Evolutionary conservation across 1,140 invertebrate genomes (phyloP), one percentile per base, ranked within the genome.

Genomic region (Gryon sp.): DNA sequence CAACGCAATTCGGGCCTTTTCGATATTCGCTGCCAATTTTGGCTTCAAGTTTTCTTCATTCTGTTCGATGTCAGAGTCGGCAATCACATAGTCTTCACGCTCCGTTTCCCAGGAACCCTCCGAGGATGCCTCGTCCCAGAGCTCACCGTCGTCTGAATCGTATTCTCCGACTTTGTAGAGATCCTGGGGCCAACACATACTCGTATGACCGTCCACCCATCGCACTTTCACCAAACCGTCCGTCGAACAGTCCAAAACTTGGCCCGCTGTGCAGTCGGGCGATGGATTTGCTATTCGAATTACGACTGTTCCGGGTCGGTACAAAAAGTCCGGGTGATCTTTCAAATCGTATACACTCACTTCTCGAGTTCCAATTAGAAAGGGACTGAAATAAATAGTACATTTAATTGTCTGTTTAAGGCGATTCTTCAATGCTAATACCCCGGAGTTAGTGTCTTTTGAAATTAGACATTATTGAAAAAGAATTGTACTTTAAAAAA

Each of bases 291-390:
- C 93, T 43, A 97, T 93, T 65, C 95, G 90, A 72, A 97, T 96
- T 14, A 98, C 96, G 70, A 97, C 93, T 12, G 95, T 96, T 16
- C 96, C 96, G 6, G 96, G 96, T 70, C 96, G 91, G 86, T 96
- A 98, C 76, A 96, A 94, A 88, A 96, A 98, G 84, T 98, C 96
- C 2, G 96, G 93, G 90, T 98, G 97, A 88, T 98, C 97, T 83
- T 96, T 97, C 20, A 98, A 90, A 88, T 99, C 97, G 83, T 98
- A 99, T 2, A 98, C 97, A 87, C 96, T 97, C 55, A 97, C 92
- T 89, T 99, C 97, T 55, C 92, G 92, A 78, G 93, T 91, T 65
- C 92, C 89, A 15, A 95, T 80, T 79, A 93, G 91, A 60, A 91
- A 90, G 4, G 96, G 96, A 43, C 94, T 95, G 79, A 4, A 78